Evolutionary conservation across 2,797 vertebrate species (phyloP).

Genomic region (Hydrophis major): DNA sequence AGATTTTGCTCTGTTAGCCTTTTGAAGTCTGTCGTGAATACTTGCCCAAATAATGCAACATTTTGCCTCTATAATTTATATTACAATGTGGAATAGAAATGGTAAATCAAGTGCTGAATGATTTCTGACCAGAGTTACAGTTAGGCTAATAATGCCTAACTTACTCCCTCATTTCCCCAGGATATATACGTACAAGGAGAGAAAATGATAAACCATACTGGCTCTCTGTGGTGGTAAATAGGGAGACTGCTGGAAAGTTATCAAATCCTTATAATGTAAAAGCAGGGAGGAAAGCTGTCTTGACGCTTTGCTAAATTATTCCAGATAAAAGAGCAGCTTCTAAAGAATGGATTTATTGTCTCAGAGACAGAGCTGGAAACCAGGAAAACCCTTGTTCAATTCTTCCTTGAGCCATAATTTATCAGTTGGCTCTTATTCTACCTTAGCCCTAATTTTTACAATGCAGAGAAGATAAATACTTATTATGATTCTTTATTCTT

Average conservation of each 20-base stretch:
- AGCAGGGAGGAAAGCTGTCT: background rate
- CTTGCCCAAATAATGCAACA: background rate
- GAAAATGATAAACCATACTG: background rate
- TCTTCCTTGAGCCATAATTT: background rate
- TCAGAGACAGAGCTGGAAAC: background rate
- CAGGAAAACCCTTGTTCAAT: background rate
- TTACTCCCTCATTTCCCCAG: slow-evolving; percentile 20
- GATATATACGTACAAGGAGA: background rate
- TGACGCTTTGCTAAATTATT: slow-evolving; percentile 3
- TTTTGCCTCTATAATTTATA: slow-evolving; percentile 31
- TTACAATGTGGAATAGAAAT: slow-evolving; percentile 42
- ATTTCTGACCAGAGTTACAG: slow-evolving; percentile 33
- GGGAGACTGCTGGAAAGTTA: slow-evolving; percentile 9
- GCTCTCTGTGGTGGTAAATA: background rate
- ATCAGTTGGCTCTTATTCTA: background rate
- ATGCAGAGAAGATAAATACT: background rate
- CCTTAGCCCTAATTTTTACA: background rate
- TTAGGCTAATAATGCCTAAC: slow-evolving; percentile 34
- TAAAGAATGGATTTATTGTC: background rate
- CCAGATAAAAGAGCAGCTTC: background rate
- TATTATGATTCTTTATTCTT: background rate
- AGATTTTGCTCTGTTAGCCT: background rate
- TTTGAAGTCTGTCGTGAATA: background rate
- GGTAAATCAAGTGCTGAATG: slow-evolving; percentile 34
- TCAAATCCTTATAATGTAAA: slow-evolving; percentile 6